Evolutionary conservation across 2,113 vertebrate species (phyloP).

Genomic region (Zosterops borbonicus): DNA sequence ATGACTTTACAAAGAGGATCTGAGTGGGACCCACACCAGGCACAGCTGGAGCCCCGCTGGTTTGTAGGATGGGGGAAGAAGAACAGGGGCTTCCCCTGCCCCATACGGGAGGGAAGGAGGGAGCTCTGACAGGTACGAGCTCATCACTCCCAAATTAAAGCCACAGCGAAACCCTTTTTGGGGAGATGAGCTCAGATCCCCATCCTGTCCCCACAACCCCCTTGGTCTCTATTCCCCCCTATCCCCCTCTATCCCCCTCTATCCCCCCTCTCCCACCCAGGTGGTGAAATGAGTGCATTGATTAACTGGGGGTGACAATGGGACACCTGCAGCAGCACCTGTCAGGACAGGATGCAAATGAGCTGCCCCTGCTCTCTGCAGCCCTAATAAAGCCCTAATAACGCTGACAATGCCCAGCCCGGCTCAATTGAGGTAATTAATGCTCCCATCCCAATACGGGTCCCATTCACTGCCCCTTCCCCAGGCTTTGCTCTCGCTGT

Average conservation of each 20-base stretch:
- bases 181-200: background rate
- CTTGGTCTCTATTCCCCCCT: background rate
- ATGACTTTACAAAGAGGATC: background rate
- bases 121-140: background rate
- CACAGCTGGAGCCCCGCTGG: fast-evolving
- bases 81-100: no score
- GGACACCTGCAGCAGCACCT: constrained; percentile 71
- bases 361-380: background rate
- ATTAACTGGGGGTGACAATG: constrained; percentile 1
- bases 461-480: constrained; percentile 33
- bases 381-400: constrained; percentile 1
- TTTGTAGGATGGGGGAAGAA: background rate
- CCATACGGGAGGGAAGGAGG: background rate
- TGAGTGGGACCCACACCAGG: background rate
- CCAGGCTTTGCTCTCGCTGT: constrained; percentile 1
- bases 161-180: background rate
- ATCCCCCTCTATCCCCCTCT: no score
- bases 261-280: no score
- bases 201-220: background rate
- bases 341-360: constrained; percentile 62
- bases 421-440: constrained; percentile 24
- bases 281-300: no score
- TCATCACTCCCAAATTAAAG: background rate
- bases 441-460: background rate
- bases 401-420: background rate